A percentile compares a stretch with the other conserved stretches of the same genome.
These are phyloP conservation scores for Temnothorax rugatulus DNA, from an alignment of 2,888 invertebrate genomes.

Conservation along the genomic window DNA sequence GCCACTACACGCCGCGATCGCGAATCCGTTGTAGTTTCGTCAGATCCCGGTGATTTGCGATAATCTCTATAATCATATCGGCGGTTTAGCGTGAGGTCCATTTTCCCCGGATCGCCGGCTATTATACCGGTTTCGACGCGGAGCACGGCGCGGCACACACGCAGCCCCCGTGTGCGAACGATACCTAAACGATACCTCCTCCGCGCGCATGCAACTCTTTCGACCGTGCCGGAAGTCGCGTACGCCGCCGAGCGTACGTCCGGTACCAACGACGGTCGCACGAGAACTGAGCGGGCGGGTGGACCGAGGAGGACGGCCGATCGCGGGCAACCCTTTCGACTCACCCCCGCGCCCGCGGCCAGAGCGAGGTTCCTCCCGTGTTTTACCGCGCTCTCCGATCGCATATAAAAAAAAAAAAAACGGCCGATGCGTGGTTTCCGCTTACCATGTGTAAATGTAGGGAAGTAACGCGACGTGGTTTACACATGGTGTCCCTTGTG, in stretches of 20 bases:
- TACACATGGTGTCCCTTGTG: not conserved
- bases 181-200: not conserved
- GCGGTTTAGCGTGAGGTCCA: not conserved
- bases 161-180: conserved; percentile 7
- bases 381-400: conserved; percentile 21
- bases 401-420: not conserved
- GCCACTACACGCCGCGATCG: not conserved
- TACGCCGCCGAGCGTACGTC: conserved; percentile 51
- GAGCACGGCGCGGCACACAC: not conserved
- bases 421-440: conserved; percentile 37
- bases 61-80: not conserved
- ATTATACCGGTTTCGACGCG: not conserved
- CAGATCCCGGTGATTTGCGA: not conserved
- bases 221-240: conserved; percentile 57
- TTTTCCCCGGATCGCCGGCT: not conserved
- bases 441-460: not conserved
- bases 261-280: conserved; percentile 74
- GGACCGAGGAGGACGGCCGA: conserved; percentile 45
- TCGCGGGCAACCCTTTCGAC: conserved; percentile 56
- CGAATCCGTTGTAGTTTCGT: not conserved
- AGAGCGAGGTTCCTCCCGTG: not conserved
- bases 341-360: not conserved
- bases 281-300: conserved; percentile 77
- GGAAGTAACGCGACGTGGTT: conserved; percentile 13
- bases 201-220: conserved; percentile 25